A percentile compares a stretch with the other conserved stretches of the same genome.
These are phyloP conservation scores for Vidua chalybeata DNA, from an alignment of 2,113 vertebrate species.

Conservation along the genomic window DNA sequence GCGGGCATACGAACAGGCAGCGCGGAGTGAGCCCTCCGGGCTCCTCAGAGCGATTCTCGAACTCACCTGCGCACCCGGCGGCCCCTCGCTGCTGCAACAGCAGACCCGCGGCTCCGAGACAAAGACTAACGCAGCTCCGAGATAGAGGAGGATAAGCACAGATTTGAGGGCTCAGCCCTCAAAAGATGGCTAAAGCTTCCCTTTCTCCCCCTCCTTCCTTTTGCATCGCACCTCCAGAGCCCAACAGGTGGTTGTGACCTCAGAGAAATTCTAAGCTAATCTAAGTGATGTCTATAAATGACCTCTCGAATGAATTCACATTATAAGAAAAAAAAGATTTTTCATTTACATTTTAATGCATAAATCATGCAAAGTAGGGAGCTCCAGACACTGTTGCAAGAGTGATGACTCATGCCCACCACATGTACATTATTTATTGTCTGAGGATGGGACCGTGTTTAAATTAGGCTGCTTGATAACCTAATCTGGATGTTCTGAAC, in stretches of 20 bases:
- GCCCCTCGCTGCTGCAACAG: not conserved
- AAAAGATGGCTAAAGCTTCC: not conserved
- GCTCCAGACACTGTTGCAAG: not conserved
- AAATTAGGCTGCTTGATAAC: conserved; percentile 17
- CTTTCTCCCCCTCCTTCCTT: not conserved
- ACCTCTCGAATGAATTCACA: not conserved
- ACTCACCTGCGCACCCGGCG: not conserved
- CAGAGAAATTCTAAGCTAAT: not conserved
- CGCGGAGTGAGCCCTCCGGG: rapidly evolving
- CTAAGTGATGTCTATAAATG: not conserved
- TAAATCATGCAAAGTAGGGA: not conserved
- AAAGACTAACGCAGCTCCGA: not conserved
- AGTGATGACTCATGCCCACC: conserved; percentile 37
- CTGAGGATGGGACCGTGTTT: not conserved
- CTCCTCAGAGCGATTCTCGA: rapidly evolving
- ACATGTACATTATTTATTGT: conserved; percentile 31
- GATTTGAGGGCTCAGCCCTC: not conserved
- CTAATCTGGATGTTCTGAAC: not conserved
- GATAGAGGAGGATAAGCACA: rapidly evolving
- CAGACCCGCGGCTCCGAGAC: not conserved
- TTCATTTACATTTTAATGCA: not conserved
- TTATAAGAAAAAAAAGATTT: not conserved
- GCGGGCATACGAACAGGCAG: too few relatives aligned
- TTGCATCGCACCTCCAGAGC: not conserved
- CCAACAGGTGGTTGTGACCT: not conserved